Base-by-base conservation (phyloP, 2,113 vertebrate species). In the Rana temporaria region DNA sequence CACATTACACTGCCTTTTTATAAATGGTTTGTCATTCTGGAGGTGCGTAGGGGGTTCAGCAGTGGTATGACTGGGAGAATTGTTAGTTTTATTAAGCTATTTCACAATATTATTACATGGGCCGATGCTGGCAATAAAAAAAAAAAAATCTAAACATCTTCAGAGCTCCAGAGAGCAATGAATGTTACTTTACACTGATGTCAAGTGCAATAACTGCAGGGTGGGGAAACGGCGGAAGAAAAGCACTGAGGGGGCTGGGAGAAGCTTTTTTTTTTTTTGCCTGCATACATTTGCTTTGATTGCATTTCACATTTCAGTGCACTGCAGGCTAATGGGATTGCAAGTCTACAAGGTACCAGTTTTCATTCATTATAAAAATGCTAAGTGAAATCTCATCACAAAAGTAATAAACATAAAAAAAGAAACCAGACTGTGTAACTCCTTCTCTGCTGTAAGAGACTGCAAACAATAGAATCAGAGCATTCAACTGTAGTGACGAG, bases 21-120 rank as follows among this genome's bases (percentile, higher is more conserved):
- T 80, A 71, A 60, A 70, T 80, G 18, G 88, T 90, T 91, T 26
- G 79, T 78, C 74, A 30, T 73, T 65, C 53, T 84, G 1, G 84
- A 42, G 86, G 88, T 85, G 79, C 84, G 90, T 90, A 89, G 84
- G 71, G 81, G 77, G 87, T 70, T 70, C 65, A 26, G 14, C 14
- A 32, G 55, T 42, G 65, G 66, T 60, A 60, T 15, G 34, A 62
- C 66, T 60, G 66, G 84, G 84, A 72, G 88, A 90, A 88, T 87
- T 73, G 87, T 86, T 90, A 87, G 85, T 88, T 89, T 93, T 93
- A 94, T 92, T 90, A 93, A 94, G 91, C 90, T 90, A 90, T 93
- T 90, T 90, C 85, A 87, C 88, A 88, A 85, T 86, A 88, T 79
- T 88, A 90, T 88, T 91, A 30, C 55, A 67, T 30, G 32, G 81